phyloP scores from a whole-genome alignment of 2,113 vertebrate species.

The Rostratula benghalensis region DNA sequence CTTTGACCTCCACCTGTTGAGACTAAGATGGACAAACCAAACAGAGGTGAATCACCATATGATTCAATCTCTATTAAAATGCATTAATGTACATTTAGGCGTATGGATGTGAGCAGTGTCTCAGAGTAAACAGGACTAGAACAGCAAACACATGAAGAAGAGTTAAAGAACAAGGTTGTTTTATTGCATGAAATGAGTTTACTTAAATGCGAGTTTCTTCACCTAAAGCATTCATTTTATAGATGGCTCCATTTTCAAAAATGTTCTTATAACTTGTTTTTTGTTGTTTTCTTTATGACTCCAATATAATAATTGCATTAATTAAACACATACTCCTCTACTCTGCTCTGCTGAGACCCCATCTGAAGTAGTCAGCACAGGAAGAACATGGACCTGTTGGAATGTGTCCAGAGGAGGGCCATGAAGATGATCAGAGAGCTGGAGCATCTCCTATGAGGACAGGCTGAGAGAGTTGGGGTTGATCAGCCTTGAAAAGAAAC shows the following conservation, averaged over 20 bases:
- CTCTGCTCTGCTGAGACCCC: too few species aligned
- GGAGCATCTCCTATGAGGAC: too few species aligned
- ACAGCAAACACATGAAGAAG: neutral
- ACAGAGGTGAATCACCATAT: accelerated
- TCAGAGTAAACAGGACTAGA: neutral
- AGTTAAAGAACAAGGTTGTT: neutral
- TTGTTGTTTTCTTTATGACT: neutral
- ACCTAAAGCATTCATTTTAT: neutral
- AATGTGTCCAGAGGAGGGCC: too few species aligned
- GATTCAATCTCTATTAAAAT: neutral
- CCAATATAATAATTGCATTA: neutral
- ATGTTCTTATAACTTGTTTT: neutral
- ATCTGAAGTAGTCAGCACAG: too few species aligned
- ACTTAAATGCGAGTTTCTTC: neutral
- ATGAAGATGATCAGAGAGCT: too few species aligned
- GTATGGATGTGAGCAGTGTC: neutral
- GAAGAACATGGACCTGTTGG: too few species aligned
- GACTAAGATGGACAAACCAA: neutral
- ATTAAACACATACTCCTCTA: neutral
- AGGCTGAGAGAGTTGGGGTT: too few species aligned
- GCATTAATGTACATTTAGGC: neutral
- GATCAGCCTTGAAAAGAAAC: too few species aligned
- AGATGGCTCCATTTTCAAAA: neutral
- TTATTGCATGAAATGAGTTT: neutral
- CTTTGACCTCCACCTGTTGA: neutral